phyloP scores from a whole-genome alignment of 2,888 invertebrate genomes.

The Apodemia zela region DNA sequence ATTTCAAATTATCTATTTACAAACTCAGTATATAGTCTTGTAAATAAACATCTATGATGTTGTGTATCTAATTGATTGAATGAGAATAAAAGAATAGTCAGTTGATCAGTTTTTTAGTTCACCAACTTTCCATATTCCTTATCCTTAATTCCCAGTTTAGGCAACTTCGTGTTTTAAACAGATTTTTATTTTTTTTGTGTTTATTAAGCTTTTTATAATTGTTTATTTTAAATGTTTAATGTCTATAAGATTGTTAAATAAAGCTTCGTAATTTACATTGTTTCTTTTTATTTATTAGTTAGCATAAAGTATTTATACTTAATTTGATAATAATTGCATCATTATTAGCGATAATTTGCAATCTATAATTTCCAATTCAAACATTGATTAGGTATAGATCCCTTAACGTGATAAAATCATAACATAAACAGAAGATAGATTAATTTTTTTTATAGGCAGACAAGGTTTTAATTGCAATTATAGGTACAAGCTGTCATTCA shows the following conservation, averaged over 20 bases:
- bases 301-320: too few relatives aligned
- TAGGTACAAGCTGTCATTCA: too few relatives aligned
- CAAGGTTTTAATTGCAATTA: too few relatives aligned
- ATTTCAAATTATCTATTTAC: slow-evolving; percentile 52
- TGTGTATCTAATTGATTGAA: slow-evolving; percentile 68
- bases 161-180: neutral
- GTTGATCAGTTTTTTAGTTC: slow-evolving; percentile 47
- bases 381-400: too few relatives aligned
- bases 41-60: slow-evolving; percentile 75
- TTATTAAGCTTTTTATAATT: neutral
- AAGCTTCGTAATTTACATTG: neutral
- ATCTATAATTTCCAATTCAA: too few relatives aligned
- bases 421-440: too few relatives aligned
- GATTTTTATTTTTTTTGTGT: neutral
- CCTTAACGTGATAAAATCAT: too few relatives aligned
- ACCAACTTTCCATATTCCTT: slow-evolving; percentile 23
- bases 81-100: slow-evolving; percentile 75
- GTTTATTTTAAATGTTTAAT: neutral
- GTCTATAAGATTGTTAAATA: too few relatives aligned
- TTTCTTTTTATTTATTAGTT: neutral
- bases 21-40: slow-evolving; percentile 54
- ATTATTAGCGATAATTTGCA: too few relatives aligned
- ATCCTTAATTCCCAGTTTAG: neutral
- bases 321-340: too few relatives aligned
- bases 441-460: too few relatives aligned